These are phyloP conservation scores for Heliconius erato DNA, from an alignment of 2,888 invertebrate species.

Conservation along the genomic window DNA sequence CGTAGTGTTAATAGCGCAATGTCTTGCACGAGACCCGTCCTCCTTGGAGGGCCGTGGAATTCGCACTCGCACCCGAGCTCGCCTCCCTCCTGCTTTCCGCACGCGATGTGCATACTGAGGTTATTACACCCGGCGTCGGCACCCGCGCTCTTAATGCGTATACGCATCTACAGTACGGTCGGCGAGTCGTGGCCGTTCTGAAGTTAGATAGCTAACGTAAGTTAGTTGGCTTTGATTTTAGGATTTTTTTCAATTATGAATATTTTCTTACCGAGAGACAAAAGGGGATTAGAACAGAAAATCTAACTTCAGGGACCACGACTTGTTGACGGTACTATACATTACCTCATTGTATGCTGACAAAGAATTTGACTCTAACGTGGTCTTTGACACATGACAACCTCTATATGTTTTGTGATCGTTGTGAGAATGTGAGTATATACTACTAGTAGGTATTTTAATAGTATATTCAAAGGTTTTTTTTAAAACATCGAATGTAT, in stretches of 20 bases:
- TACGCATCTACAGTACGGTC: slow-evolving; percentile 40
- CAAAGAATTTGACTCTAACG: slow-evolving; percentile 43
- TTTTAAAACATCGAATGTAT: background rate
- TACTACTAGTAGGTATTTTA: background rate
- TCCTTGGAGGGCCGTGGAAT: slow-evolving; percentile 68
- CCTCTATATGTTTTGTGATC: slow-evolving; percentile 23
- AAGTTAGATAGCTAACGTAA: no score
- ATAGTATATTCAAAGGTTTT: slow-evolving; percentile 15
- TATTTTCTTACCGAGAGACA: no score
- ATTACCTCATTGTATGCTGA: slow-evolving; percentile 54
- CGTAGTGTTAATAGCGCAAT: slow-evolving; percentile 54
- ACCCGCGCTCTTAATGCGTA: slow-evolving; percentile 61
- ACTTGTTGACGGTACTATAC: background rate
- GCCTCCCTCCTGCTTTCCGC: slow-evolving; percentile 51
- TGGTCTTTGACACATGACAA: slow-evolving; percentile 47
- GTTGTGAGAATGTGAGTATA: background rate
- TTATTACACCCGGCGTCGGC: slow-evolving; percentile 72
- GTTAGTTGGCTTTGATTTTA: no score
- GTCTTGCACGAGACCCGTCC: slow-evolving; percentile 62
- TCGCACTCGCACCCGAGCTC: slow-evolving; percentile 57
- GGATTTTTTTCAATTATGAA: no score
- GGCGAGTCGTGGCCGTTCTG: no score
- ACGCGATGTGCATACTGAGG: slow-evolving; percentile 66
- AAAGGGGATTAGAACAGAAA: no score
- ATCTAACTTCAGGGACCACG: no score